These are phyloP conservation scores for Acrocephalus kingi DNA, from an alignment of 2,113 vertebrate genomes.

Conservation along the genomic window DNA sequence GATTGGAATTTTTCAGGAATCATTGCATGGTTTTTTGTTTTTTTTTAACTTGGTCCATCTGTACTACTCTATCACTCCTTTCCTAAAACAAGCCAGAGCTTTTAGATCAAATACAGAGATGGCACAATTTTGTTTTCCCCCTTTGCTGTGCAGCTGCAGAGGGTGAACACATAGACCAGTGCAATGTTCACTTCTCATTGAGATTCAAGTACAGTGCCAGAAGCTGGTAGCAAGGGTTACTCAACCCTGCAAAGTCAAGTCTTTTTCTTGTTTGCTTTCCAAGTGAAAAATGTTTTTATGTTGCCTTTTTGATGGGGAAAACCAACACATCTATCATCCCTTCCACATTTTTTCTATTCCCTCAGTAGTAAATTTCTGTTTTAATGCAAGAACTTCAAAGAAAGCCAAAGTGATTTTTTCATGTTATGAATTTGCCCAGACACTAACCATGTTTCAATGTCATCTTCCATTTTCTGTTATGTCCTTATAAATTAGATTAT, in stretches of 20 bases:
- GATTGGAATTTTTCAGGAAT: background rate
- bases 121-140: background rate
- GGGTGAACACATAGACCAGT: background rate
- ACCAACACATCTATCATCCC: background rate
- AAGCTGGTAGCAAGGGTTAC: background rate
- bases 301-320: background rate
- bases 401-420: background rate
- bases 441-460: background rate
- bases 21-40: fast-evolving
- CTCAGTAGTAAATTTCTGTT: background rate
- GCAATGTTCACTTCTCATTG: background rate
- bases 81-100: background rate
- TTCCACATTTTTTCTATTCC: background rate
- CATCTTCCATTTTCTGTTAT: background rate
- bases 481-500: background rate
- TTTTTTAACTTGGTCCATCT: background rate
- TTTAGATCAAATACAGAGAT: background rate
- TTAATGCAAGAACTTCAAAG: background rate
- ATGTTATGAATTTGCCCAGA: background rate
- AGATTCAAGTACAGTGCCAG: background rate
- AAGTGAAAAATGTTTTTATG: background rate
- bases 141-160: background rate
- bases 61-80: background rate
- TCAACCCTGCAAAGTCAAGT: background rate
- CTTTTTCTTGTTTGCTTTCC: background rate